These are phyloP conservation scores for Habroteleia sp. DNA, from an alignment of 2,888 invertebrate species.

Conservation along the genomic window DNA sequence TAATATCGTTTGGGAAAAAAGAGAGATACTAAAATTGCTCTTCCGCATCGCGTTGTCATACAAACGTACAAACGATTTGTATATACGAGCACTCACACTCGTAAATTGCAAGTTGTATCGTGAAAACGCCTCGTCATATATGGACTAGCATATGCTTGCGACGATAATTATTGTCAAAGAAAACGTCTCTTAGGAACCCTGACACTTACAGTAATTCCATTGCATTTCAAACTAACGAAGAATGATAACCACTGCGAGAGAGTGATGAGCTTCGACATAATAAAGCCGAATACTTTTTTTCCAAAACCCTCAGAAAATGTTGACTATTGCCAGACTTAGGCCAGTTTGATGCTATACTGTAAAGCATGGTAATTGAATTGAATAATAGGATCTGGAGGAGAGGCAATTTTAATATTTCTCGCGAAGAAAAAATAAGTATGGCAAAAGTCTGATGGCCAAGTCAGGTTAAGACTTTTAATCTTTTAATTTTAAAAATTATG, in stretches of 20 bases:
- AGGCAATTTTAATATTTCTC: no score
- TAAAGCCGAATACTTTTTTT: conserved; percentile 22
- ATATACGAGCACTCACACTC: no score
- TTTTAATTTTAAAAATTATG: no score
- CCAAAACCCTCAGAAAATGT: conserved; percentile 15
- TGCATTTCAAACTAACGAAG: conserved; percentile 38
- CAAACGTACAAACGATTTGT: no score
- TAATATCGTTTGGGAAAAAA: conserved; percentile 41
- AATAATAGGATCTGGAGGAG: no score
- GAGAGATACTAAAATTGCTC: conserved; percentile 43
- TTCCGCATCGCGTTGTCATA: conserved; percentile 41
- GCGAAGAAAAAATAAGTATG: no score
- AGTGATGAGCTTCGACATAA: conserved; percentile 18
- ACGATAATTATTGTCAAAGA: conserved; percentile 47
- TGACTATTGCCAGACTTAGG: no score
- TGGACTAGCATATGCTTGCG: conserved; percentile 48
- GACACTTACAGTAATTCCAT: conserved; percentile 52
- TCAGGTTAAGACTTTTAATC: no score
- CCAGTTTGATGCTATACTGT: no score
- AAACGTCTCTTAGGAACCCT: conserved; percentile 48
- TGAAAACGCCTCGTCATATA: conserved; percentile 51
- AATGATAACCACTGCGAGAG: conserved; percentile 29
- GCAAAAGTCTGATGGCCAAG: no score
- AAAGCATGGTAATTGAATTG: no score
- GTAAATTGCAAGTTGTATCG: no score